A percentile compares a stretch with the other conserved stretches of the same genome.
phyloP scores from a whole-genome alignment of 2,888 invertebrate genomes.

The Synanthedon vespiformis region DNA sequence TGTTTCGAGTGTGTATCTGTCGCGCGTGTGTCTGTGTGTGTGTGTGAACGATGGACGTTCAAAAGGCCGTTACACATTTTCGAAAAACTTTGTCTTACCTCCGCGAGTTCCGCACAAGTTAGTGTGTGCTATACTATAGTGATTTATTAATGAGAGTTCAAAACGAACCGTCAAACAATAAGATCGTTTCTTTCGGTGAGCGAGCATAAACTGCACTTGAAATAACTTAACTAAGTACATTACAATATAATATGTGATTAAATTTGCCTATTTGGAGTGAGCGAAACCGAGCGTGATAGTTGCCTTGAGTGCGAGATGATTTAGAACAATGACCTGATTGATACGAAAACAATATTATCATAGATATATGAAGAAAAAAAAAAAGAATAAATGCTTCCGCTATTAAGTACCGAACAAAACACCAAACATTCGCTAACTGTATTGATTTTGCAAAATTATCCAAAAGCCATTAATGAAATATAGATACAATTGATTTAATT shows the following conservation, averaged over 20 bases:
- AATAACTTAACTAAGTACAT: no score
- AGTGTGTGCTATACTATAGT: no score
- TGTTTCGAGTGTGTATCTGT: no score
- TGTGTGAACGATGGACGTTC: no score
- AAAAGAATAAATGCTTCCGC: neutral
- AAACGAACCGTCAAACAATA: no score
- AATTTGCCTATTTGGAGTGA: slow-evolving; percentile 24
- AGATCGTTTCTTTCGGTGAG: no score
- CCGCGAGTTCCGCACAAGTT: no score
- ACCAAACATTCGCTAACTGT: neutral
- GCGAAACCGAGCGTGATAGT: slow-evolving; percentile 25
- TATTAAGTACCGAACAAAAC: neutral
- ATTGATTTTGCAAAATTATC: neutral
- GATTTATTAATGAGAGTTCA: no score
- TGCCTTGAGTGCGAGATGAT: slow-evolving; percentile 27
- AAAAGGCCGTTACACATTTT: no score
- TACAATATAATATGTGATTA: slow-evolving; percentile 14
- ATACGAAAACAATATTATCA: slow-evolving; percentile 5
- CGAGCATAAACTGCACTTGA: no score
- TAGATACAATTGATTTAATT: slow-evolving; percentile 47
- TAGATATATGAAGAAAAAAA: neutral
- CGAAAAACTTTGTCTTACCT: no score
- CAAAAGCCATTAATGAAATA: slow-evolving; percentile 29
- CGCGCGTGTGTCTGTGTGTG: no score
- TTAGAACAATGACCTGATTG: slow-evolving; percentile 31